Percentiles rank a stretch among this genome's conserved stretches.
Conservation (phyloP, 2,797 vertebrate genomes). For the Sciaenops ocellatus region DNA sequence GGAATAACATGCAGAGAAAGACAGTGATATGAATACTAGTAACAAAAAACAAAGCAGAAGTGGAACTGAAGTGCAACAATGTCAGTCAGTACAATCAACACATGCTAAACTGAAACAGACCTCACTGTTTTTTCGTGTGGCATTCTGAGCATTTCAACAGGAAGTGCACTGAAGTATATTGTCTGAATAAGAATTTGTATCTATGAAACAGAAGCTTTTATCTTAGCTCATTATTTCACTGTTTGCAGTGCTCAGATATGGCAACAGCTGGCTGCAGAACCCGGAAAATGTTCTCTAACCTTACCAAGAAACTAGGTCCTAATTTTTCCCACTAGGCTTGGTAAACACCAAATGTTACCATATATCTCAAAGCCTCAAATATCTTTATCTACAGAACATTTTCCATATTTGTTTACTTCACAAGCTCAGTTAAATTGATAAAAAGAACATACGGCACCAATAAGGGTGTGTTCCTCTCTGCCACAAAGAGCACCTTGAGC, state of each 20-base stretch:
- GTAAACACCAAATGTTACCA: background rate
- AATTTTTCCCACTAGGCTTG: background rate
- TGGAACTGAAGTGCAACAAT: background rate
- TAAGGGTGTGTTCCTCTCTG: background rate
- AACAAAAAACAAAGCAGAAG: background rate
- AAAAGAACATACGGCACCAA: slow-evolving; percentile 10
- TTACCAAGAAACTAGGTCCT: background rate
- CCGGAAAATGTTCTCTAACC: background rate
- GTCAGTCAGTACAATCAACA: too few relatives aligned
- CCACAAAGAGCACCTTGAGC: slow-evolving; percentile 36
- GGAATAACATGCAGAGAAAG: background rate
- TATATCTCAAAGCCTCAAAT: background rate
- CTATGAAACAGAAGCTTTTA: background rate
- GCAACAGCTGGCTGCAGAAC: background rate
- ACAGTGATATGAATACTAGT: background rate
- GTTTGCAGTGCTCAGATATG: background rate
- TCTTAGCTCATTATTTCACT: background rate
- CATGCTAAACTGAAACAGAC: background rate
- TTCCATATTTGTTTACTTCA: slow-evolving; percentile 7
- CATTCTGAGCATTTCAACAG: slow-evolving; percentile 1
- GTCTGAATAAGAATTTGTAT: background rate
- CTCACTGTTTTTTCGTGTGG: background rate
- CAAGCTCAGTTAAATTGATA: slow-evolving; percentile 13
- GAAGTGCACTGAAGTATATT: background rate
- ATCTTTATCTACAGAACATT: background rate